A percentile compares a stretch with the other conserved stretches of the same genome.
Conservation (phyloP, 2,797 vertebrate genomes). For the Syngnathus rostellatus region DNA sequence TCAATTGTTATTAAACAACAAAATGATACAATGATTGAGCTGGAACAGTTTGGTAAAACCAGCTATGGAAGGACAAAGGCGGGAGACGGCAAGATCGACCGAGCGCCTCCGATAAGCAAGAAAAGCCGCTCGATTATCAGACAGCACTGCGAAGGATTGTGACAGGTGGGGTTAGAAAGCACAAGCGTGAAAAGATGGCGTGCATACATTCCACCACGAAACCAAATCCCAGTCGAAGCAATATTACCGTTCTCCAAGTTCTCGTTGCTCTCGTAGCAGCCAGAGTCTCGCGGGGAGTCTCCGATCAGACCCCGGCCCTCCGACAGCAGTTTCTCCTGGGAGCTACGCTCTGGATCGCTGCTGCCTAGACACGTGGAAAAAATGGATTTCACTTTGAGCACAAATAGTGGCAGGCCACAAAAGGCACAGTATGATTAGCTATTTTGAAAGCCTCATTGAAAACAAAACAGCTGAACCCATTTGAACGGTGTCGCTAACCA, state of each 20-base stretch:
- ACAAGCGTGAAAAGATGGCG: slow-evolving; percentile 42
- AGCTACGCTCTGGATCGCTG: slow-evolving; percentile 82
- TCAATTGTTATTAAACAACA: too few species aligned
- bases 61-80: not conserved
- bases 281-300: slow-evolving; percentile 92
- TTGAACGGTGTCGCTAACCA: too few species aligned
- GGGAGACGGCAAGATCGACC: slow-evolving; percentile 12
- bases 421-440: too few species aligned
- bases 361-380: slow-evolving; percentile 72
- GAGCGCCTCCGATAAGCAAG: not conserved
- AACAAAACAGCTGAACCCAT: too few species aligned
- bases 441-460: not conserved
- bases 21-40: not conserved
- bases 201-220: slow-evolving; percentile 7
- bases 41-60: not conserved
- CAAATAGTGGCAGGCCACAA: too few species aligned
- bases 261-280: slow-evolving; percentile 97
- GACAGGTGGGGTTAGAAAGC: slow-evolving; percentile 44
- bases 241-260: slow-evolving; percentile 95
- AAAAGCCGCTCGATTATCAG: not conserved
- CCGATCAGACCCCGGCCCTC: slow-evolving; percentile 78
- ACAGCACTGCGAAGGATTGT: not conserved
- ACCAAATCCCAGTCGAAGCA: slow-evolving; percentile 38
- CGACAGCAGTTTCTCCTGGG: slow-evolving; percentile 91
- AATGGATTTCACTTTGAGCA: not conserved